These are phyloP conservation scores for Cladopsammia gracilis DNA, from an alignment of 64 coral and sea anemone genomes.

Conservation along the genomic window DNA sequence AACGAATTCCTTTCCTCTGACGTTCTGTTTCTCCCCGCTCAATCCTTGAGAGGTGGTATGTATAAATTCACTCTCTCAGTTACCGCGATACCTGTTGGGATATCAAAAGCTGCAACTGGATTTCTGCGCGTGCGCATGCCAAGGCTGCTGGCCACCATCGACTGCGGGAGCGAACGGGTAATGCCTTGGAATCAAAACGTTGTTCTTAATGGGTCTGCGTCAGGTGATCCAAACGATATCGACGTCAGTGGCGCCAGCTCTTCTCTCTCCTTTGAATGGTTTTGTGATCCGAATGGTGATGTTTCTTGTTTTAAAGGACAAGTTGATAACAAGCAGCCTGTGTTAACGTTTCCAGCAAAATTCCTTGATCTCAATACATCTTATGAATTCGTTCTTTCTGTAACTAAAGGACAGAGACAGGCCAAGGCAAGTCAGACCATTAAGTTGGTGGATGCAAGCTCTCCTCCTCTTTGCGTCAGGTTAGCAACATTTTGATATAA, in stretches of 20 bases:
- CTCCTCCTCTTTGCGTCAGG: conserved; percentile 46
- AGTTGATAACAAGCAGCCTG: neutral
- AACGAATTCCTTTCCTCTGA: conserved; percentile 16
- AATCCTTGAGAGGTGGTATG: conserved; percentile 55
- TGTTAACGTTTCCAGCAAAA: conserved; percentile 4
- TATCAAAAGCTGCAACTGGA: conserved; percentile 47
- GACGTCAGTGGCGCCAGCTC: neutral
- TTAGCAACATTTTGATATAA: neutral
- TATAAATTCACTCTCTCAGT: conserved; percentile 73
- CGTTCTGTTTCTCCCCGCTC: conserved; percentile 40
- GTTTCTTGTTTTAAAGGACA: conserved; percentile 24
- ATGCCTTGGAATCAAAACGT: conserved; percentile 62
- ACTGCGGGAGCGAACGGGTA: conserved; percentile 74
- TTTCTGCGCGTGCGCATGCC: conserved; percentile 68
- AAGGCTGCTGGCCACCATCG: conserved; percentile 69
- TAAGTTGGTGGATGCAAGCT: neutral
- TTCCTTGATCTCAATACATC: conserved; percentile 38
- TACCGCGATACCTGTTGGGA: conserved; percentile 44
- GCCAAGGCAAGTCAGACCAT: conserved; percentile 32
- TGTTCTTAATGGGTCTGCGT: conserved; percentile 70
- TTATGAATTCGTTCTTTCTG: conserved; percentile 61
- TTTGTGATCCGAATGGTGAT: conserved; percentile 28
- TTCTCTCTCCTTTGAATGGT: conserved; percentile 71
- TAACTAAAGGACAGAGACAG: conserved; percentile 41
- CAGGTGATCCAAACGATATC: conserved; percentile 64